Base-by-base conservation (phyloP, 2,888 invertebrate species). In the Ypsolopha sequella region DNA sequence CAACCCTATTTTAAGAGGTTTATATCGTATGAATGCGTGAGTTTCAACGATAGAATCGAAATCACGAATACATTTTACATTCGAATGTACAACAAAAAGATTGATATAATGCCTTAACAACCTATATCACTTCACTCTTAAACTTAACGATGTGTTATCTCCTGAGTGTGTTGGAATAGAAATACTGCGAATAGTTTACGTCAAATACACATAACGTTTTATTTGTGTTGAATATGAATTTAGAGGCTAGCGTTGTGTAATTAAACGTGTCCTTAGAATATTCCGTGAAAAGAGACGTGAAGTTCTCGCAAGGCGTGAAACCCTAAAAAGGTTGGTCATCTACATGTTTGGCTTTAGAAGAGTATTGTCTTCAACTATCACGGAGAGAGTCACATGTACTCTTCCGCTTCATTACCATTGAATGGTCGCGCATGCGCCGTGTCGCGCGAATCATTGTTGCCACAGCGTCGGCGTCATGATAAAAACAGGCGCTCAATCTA, bases 401-500 rank as follows among this genome's bases (percentile, higher is more conserved):
- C 80, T 79, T 81, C 80, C 81, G 76, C 68, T 64, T 76, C 77
- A 86, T 86, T 85, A 84, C 80, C 85, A 86, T 84, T 84, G 81
- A 85, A 85, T 82, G 69, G 68, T 70, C 44, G 68, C 76, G 73
- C 76, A 75, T 73, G 77, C 76, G 70, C 11, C 73, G 62, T 65
- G 70, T 67, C 67, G 63, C 72, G 61, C 65, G 67, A 73, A 79
- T 80, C 76, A 76, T 77, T 79, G 79, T 76, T 67, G 67, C 69
- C 46, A 57, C 60, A 58, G 60, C 59, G 62, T 64, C 66, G 67
- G 60, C 59, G 62, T 64, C 66, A 66, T 70, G 66, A 70, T 75
- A 70, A 67, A n/a, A 70, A 70, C 60, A 66, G 62, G 63, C 64
- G 66, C 68, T 70, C 66, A 65, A 75, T 75, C 76, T 77, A 73